Base-by-base conservation (phyloP, 2,888 invertebrate species). In the Erebia palarica region DNA sequence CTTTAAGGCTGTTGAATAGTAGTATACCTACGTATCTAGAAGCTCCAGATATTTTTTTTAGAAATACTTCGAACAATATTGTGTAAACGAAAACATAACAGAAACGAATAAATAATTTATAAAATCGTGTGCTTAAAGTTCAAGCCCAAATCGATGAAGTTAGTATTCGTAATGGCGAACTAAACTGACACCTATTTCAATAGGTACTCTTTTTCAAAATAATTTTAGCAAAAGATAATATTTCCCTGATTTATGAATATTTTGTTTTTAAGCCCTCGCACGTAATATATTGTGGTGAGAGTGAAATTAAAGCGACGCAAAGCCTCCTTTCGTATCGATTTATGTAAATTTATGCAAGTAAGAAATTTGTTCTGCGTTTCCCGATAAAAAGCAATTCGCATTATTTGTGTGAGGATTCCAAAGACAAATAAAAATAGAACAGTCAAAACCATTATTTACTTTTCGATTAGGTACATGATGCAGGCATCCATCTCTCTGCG, bases 341-440 rank as follows among this genome's bases (percentile, higher is more conserved):
- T 71, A 71, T 71, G 65, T 51, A 71, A 61, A 71, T 68, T 55
- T 65, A 60, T 65, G 63, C 51, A n/a, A 64, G 68, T 53, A 67
- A 63, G 59, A 68, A 71, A 60, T 64, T 65, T 68, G 42, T 60
- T 68, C 44, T 55, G 53, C 59, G 51, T 68, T 61, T 65, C 44
- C 51, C 42, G 14, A 55, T 65, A 55, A 68, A 68, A 65, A 71
- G 68, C 53, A 65, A 71, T 68, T 71, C 64, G 16, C 59, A 27
- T 65, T 53, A 44, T 63, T 49, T 63, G 63, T 49, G 8, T 13
- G 58, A 61, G 55, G 18, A 63, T 63, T 49, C 18, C 55, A 63
- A 47, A 61, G 13, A 18, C 47, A 53, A 0, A 14, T n/a, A 21
- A 21, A 21, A 21, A 21, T 21, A 3, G 21, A 21, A 21, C 3